Percentiles rank a stretch among this genome's conserved stretches.
These are phyloP conservation scores for Gobiocypris rarus DNA, from an alignment of 2,113 vertebrate species.

Conservation along the genomic window DNA sequence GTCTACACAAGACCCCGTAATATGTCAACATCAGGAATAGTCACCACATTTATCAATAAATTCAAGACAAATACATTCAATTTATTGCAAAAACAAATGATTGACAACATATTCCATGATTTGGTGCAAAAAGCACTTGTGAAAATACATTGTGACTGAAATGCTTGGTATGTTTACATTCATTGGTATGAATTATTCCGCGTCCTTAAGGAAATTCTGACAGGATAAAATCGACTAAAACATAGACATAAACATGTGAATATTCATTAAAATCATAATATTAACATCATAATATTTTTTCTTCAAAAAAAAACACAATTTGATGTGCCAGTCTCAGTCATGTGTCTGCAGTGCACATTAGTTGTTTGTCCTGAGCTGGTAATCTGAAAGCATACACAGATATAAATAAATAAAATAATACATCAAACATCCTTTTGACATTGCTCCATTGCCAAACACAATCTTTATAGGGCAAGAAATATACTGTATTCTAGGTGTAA, in stretches of 20 bases:
- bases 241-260: not conserved
- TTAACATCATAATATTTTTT: no score
- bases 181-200: no score
- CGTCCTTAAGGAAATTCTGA: not conserved
- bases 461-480: no score
- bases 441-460: not conserved
- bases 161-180: not conserved
- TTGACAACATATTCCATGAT: not conserved
- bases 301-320: not conserved
- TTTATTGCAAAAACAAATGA: slow-evolving; percentile 3
- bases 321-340: not conserved
- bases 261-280: no score
- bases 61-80: not conserved
- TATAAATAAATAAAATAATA: not conserved
- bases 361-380: slow-evolving; percentile 74
- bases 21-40: not conserved
- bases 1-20: not conserved
- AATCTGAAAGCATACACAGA: slow-evolving; percentile 69
- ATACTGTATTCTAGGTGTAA: no score
- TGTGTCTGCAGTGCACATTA: not conserved
- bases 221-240: slow-evolving; percentile 7
- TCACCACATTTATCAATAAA: not conserved
- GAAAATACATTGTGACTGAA: slow-evolving; percentile 1
- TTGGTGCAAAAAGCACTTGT: slow-evolving; percentile 48
- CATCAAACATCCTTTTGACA: not conserved